These are phyloP conservation scores for Anticlea derivata DNA, from an alignment of 2,888 invertebrate genomes.

Conservation along the genomic window DNA sequence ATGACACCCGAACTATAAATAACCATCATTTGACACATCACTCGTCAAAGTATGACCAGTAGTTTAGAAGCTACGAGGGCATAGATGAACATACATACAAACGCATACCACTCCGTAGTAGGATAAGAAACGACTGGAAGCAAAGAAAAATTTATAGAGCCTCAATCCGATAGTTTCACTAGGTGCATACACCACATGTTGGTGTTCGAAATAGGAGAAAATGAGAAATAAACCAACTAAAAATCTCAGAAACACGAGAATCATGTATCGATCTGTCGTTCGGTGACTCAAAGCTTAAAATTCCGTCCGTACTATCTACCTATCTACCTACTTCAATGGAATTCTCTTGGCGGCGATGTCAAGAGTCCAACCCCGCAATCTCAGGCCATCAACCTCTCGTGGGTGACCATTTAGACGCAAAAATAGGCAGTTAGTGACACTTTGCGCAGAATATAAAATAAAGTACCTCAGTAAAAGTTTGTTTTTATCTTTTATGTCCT, in stretches of 20 bases:
- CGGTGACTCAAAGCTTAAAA: slow-evolving; percentile 39
- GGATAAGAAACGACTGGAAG: too few relatives aligned
- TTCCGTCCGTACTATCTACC: slow-evolving; percentile 41
- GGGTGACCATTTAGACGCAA: slow-evolving; percentile 39
- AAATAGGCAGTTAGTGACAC: slow-evolving; percentile 37
- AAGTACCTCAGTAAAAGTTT: slow-evolving; percentile 29
- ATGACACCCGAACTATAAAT: too few relatives aligned
- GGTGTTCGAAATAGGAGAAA: too few relatives aligned
- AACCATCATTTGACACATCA: too few relatives aligned
- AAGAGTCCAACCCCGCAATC: slow-evolving; percentile 44
- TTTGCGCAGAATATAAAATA: slow-evolving; percentile 33
- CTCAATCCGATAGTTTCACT: too few relatives aligned
- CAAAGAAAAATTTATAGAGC: too few relatives aligned
- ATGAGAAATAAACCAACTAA: not conserved
- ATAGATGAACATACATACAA: too few relatives aligned
- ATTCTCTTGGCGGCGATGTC: slow-evolving; percentile 44
- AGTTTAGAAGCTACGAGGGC: too few relatives aligned
- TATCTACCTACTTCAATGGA: slow-evolving; percentile 35
- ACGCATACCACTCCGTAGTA: too few relatives aligned
- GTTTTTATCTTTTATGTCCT: slow-evolving; percentile 19
- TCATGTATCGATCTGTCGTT: slow-evolving; percentile 25
- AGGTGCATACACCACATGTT: too few relatives aligned
- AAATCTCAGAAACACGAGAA: slow-evolving; percentile 16
- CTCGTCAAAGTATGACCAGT: too few relatives aligned
- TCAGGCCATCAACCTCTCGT: slow-evolving; percentile 48